Base-by-base conservation (phyloP, 2,113 vertebrate genomes). In the Sebastes fasciatus region DNA sequence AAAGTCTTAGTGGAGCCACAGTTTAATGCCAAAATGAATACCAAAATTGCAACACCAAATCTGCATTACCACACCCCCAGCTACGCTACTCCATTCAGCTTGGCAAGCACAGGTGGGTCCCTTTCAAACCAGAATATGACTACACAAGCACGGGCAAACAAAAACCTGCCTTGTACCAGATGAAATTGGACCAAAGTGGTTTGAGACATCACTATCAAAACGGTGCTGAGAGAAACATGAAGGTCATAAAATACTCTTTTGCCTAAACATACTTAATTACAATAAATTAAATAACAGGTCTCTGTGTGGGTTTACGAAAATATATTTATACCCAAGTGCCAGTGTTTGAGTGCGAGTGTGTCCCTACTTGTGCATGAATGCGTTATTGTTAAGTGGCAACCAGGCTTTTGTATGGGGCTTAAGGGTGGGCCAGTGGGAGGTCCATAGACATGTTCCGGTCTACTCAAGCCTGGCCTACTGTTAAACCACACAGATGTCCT, bases 401-500 rank as follows among this genome's bases (percentile, higher is more conserved):
- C 72, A 64, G 43, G 66, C 86, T 77, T 90, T 93, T 94, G 89
- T 88, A 45, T 61, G n/a, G 2, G 6, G 48, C 67, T 90, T 69
- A 91, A 86, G 75, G 61, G 75, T 79, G 8, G 23, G 45, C 42
- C 87, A 66, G 83, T 86, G 70, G 92, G 94, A 92, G 88, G 86
- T 80, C 86, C 79, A 88, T 69, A 74, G 74, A 85, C 89, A 58
- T 92, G 90, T 93, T 92, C 91, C 74, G 80, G 91, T 92, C 77
- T 71, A 62, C 83, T 74, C 84, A 17, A 51, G 80, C 75, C 78
- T 67, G 66, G 72, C 71, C 71, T 75, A 84, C 90, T 80, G 80
- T 83, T 90, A 67, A 87, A 88, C 84, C 48, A 92, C 88, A 90
- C 86, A 91, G 86, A 93, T 93, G 93, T 89, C 89, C 66, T 40